Base-by-base conservation (phyloP, 1,140 invertebrate genomes). In the Drosophila repleta region DNA sequence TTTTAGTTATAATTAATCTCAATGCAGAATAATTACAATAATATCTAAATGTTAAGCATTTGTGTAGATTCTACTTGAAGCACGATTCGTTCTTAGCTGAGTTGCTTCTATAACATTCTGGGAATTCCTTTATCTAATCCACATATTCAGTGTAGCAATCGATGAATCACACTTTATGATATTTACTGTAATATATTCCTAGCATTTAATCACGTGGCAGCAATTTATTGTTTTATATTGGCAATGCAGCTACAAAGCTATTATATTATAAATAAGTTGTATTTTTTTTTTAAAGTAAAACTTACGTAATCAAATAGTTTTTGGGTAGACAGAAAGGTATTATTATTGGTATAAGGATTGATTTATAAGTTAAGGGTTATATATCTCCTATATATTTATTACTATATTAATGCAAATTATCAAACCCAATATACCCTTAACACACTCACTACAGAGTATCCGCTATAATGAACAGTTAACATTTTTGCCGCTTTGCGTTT, bases 111-210 rank as follows among this genome's bases (percentile, higher is more conserved):
- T 21, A 57, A 55, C 1, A 11, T 43, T 66, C 68, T 46, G 53
- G 53, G 46, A 58, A 66, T 35, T 45, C 52, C 53, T 46, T 65
- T 71, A 71, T 71, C 62, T 52, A 64, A 51, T 57, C 60, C 43
- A 64, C 35, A 49, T 62, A 45, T 62, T 62, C 41, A 7, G 13
- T 45, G 39, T 55, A 18, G 32, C 43, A 24, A 56, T 43, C 21
- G 35, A 26, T 66, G 53, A 35, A 26, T 66, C 62, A 70, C 18
- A 7, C 24, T 26, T 17, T 39, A 0, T 43, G 13, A 41, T 7
- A 17, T 49, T 32, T 32, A 10, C 20, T 45, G 26, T 18, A 35
- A 43, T 35, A 60, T 62, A 26, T 21, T 61, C 17, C 6, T 24
- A 45, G 53, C 41, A 64, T 55, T 66, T 15, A 41, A 58, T 58